These are phyloP conservation scores for Caretta caretta DNA, from an alignment of 2,113 vertebrate genomes.

Conservation along the genomic window DNA sequence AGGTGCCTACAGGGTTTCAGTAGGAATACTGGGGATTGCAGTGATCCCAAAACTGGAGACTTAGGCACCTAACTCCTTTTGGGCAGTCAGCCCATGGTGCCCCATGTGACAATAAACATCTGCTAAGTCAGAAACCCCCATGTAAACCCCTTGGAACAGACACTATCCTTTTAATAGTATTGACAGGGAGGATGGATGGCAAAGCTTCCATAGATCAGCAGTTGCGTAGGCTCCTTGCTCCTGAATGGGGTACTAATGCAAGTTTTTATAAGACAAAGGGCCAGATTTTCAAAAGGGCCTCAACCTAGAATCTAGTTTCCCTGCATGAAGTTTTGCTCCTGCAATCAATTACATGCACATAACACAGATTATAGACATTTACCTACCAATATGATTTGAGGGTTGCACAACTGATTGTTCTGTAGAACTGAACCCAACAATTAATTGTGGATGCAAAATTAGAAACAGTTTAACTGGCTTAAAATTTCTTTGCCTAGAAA, in stretches of 20 bases:
- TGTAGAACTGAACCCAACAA: neutral
- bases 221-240: neutral
- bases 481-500: conserved; percentile 35
- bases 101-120: neutral
- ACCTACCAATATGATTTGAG: conserved; percentile 4
- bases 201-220: neutral
- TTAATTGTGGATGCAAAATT: neutral
- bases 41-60: too few relatives aligned
- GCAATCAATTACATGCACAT: conserved; percentile 42
- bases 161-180: neutral
- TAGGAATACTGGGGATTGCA: too few relatives aligned
- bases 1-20: too few relatives aligned
- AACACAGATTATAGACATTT: conserved; percentile 33
- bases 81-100: neutral
- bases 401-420: conserved; percentile 44
- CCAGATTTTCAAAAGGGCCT: conserved; percentile 7
- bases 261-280: neutral
- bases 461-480: neutral
- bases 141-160: neutral
- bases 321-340: conserved; percentile 55
- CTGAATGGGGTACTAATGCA: neutral
- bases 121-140: neutral
- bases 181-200: neutral
- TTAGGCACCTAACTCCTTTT: too few relatives aligned
- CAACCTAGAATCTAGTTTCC: conserved; percentile 20